Evolutionary conservation across 2,113 vertebrate species (phyloP), one percentile per base, ranked within the genome.

Genomic region (Microtus oregoni): DNA sequence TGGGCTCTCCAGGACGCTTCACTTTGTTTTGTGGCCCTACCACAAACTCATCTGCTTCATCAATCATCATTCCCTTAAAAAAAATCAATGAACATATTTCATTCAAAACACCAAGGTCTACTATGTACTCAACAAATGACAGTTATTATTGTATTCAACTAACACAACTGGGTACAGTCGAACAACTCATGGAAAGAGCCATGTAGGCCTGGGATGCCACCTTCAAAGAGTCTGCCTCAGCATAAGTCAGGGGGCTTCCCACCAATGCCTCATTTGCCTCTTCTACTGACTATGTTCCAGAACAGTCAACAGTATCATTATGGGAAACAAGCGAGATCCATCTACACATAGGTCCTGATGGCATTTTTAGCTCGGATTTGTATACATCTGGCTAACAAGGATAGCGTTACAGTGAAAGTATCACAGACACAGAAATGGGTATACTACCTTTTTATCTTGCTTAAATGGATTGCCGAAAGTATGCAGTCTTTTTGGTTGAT

Each of bases 31-130:
- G 99, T 94, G 99, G 99, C 12, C 99, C 99, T 10, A 99, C 96
- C 0, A 99, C 99, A 95, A 99, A 99, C 97, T 99, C 99, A 44
- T 99, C 99, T 0, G 99, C 99, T 98, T 99, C 99, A 24, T 99
- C 99, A 30, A 99, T 99, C 99, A 99, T 99, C 99, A 99, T 99
- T 94, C 99, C 99, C 99, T 99, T 5, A 97, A 70, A 97, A 70
- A 97, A 70, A 15, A 41, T n/a, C 67, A 96, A 85, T 63, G 67
- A 94, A 94, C 38, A 38, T 20, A 90, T n/a, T 92, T 50, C 86
- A 87, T 91, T 92, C 85, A 91, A 94, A 89, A 89, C 32, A 91
- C 4, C 1, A 68, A 32, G 44, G 81, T 68, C 52, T 30, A 41
- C 30, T 61, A 72, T 0, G 1, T 68, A 86, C 19, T 75, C 47